phyloP scores from a whole-genome alignment of 2,888 invertebrate genomes.

The Marasmarcha lunaedactyla region DNA sequence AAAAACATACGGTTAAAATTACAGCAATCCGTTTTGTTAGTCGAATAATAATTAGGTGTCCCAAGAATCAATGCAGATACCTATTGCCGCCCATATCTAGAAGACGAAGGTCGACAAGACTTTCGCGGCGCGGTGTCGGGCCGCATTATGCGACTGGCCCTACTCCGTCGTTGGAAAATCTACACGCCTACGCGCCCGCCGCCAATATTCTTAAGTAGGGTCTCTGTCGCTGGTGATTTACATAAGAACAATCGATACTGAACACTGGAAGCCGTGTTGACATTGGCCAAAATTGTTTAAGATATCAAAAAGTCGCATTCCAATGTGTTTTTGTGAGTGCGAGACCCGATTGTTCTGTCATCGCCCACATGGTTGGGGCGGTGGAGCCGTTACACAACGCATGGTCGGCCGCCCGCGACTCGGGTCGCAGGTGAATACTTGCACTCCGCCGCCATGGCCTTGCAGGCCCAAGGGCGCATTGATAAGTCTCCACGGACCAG shows the following conservation, averaged over 20 bases:
- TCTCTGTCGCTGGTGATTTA: neutral
- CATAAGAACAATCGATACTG: slow-evolving; percentile 1
- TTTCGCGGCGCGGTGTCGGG: slow-evolving; percentile 48
- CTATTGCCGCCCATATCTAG: slow-evolving; percentile 56
- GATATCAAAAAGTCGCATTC: slow-evolving; percentile 60
- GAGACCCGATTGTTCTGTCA: slow-evolving; percentile 51
- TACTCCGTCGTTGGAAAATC: slow-evolving; percentile 49
- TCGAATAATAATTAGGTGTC: slow-evolving; percentile 34
- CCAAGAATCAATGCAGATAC: slow-evolving; percentile 33
- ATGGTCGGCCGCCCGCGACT: slow-evolving; percentile 23
- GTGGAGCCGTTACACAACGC: slow-evolving; percentile 47
- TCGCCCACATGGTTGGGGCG: slow-evolving; percentile 38
- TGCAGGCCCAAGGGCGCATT: slow-evolving; percentile 28
- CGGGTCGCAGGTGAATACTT: slow-evolving; percentile 38
- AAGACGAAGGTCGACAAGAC: slow-evolving; percentile 60
- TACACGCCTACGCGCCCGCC: slow-evolving; percentile 52
- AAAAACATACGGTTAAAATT: too few species aligned
- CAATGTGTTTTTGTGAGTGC: slow-evolving; percentile 41
- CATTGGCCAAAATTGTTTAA: slow-evolving; percentile 63
- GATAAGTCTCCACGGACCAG: slow-evolving; percentile 13
- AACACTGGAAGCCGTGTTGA: slow-evolving; percentile 44
- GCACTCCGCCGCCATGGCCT: slow-evolving; percentile 33
- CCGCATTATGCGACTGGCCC: slow-evolving; percentile 44
- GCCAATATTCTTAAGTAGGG: slow-evolving; percentile 19
- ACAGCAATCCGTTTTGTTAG: too few species aligned